Evolutionary conservation across 2,797 vertebrate genomes (phyloP).

Genomic region (Scarus forsteni): DNA sequence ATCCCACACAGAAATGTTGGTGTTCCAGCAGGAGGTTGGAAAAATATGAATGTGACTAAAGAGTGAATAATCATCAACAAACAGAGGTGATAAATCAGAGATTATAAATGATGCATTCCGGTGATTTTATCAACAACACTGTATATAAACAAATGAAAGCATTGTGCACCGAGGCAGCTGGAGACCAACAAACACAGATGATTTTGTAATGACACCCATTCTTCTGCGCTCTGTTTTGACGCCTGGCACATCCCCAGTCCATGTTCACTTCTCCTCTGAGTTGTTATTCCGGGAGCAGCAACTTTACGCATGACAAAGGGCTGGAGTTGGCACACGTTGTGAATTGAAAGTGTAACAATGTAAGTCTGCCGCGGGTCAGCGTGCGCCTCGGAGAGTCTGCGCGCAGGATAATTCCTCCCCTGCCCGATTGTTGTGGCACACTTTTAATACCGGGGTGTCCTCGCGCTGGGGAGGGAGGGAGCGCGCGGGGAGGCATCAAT

Average conservation of each 20-base stretch:
- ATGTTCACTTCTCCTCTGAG: slow-evolving; percentile 1
- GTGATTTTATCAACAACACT: no score
- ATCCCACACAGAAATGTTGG: no score
- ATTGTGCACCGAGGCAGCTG: no score
- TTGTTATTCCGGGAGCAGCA: slow-evolving; percentile 1
- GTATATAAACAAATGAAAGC: no score
- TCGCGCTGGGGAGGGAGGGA: slow-evolving; percentile 8
- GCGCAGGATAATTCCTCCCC: slow-evolving; percentile 77
- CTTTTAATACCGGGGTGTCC: slow-evolving; percentile 72
- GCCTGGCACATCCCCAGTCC: neutral
- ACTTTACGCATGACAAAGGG: slow-evolving; percentile 43
- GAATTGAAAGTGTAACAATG: slow-evolving; percentile 59
- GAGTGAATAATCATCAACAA: no score
- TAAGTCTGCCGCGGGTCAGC: slow-evolving; percentile 68
- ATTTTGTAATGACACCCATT: no score
- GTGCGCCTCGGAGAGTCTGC: slow-evolving; percentile 43
- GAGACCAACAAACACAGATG: no score
- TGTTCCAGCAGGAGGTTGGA: no score
- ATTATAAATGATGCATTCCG: no score
- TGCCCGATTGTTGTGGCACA: slow-evolving; percentile 84
- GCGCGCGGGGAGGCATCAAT: slow-evolving; percentile 68
- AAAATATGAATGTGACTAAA: no score
- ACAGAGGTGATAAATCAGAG: no score
- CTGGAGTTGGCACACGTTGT: slow-evolving; percentile 65
- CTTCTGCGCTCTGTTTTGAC: no score